A percentile compares a stretch with the other conserved stretches of the same genome.
phyloP scores from a whole-genome alignment of 2,113 vertebrate genomes.

The Myxocyprinus asiaticus region DNA sequence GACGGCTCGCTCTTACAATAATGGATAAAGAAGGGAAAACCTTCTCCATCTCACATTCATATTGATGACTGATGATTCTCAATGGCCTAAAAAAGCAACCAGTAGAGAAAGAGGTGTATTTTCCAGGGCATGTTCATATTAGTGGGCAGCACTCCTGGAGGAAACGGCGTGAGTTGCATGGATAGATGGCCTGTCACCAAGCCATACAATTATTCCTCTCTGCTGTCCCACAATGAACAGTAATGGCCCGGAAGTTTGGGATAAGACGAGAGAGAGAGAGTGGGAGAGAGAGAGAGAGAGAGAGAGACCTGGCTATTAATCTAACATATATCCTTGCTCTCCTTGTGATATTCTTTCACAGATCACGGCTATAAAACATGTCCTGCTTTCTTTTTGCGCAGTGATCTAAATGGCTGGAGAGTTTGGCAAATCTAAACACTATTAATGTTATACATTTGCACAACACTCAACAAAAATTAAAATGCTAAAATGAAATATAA shows the following conservation, averaged over 20 bases:
- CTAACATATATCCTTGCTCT: conserved; percentile 38
- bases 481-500: too few relatives aligned
- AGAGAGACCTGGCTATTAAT: conserved; percentile 34
- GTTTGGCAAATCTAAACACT: conserved; percentile 41
- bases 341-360: conserved; percentile 45
- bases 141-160: conserved; percentile 47
- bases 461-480: too few relatives aligned
- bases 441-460: neutral
- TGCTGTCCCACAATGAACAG: conserved; percentile 56
- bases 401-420: conserved; percentile 44
- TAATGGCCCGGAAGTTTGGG: conserved; percentile 53
- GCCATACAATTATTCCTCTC: conserved; percentile 58
- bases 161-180: conserved; percentile 43
- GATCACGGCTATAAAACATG: conserved; percentile 50
- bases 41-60: conserved; percentile 30
- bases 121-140: conserved; percentile 59
- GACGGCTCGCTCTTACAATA: conserved; percentile 29
- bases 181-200: conserved; percentile 56
- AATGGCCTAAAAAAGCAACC: conserved; percentile 51
- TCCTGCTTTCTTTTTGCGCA: conserved; percentile 35
- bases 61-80: conserved; percentile 48
- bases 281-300: conserved; percentile 29
- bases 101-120: conserved; percentile 49
- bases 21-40: conserved; percentile 24
- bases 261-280: conserved; percentile 30